phyloP scores from a whole-genome alignment of 1,140 invertebrate genomes.

The Holcopasites calliopsidis region DNA sequence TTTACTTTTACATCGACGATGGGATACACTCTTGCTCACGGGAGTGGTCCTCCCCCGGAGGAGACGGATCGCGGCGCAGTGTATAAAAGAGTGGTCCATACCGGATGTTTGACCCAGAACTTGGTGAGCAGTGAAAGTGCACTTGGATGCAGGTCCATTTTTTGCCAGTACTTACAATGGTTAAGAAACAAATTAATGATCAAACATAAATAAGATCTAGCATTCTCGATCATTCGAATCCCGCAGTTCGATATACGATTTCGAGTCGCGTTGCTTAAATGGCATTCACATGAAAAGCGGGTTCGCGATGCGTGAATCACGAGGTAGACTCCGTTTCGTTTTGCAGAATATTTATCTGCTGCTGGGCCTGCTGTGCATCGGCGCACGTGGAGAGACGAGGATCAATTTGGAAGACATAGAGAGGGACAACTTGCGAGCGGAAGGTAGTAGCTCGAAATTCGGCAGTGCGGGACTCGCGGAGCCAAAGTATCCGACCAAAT shows the following conservation, averaged over 20 bases:
- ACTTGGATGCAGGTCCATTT: conserved; percentile 46
- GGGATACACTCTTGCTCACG: conserved; percentile 63
- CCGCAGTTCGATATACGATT: background rate
- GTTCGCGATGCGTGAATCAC: background rate
- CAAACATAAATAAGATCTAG: background rate
- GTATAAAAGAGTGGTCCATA: conserved; percentile 76
- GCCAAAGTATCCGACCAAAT: conserved; percentile 56
- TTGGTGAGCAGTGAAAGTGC: conserved; percentile 75
- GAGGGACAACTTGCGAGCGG: conserved; percentile 67
- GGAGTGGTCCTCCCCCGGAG: conserved; percentile 53
- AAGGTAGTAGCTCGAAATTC: conserved; percentile 58
- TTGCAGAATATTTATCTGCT: conserved; percentile 59
- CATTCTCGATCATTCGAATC: background rate
- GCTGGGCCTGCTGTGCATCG: conserved; percentile 54
- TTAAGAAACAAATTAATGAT: conserved; percentile 38
- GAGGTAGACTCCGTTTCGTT: conserved; percentile 16
- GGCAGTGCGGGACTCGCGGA: conserved; percentile 54
- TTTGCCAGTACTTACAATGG: conserved; percentile 50
- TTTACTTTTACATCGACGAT: conserved; percentile 57
- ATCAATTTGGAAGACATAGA: conserved; percentile 75
- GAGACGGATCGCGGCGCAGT: conserved; percentile 36
- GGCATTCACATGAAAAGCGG: background rate
- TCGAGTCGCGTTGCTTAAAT: background rate
- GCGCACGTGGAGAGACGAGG: conserved; percentile 64
- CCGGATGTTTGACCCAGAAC: conserved; percentile 75